Conservation (phyloP, 2,888 invertebrate genomes). For the Opisthograptis luteolata region DNA sequence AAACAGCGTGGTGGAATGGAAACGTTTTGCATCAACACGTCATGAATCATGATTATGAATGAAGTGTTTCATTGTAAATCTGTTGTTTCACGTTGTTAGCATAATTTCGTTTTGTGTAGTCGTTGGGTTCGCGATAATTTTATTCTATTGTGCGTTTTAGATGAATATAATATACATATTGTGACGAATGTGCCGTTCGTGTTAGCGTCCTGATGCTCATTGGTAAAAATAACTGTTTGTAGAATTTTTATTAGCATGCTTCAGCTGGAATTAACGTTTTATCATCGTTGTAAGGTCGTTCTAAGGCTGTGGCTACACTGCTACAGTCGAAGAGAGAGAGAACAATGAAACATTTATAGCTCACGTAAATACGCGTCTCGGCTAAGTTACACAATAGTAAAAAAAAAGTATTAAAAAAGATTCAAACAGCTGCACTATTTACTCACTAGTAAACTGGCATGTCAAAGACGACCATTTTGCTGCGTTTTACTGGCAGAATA, state of each 20-base stretch:
- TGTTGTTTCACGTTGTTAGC: constrained; percentile 28
- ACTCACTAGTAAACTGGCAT: no score
- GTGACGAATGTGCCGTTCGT: constrained; percentile 19
- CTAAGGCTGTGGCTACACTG: no score
- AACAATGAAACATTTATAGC: no score
- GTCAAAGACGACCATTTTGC: no score
- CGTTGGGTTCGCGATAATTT: constrained; percentile 18
- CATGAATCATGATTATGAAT: constrained; percentile 30
- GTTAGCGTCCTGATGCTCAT: constrained; percentile 27
- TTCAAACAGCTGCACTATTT: no score
- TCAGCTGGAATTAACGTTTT: constrained; percentile 25
- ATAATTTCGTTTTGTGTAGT: constrained; percentile 28
- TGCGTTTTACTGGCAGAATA: no score
- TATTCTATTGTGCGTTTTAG: constrained; percentile 17
- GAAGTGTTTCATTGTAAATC: constrained; percentile 30
- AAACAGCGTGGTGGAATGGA: constrained; percentile 6
- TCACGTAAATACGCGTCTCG: no score
- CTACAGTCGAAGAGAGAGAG: no score
- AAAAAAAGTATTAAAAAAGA: no score
- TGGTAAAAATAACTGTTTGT: constrained; percentile 32
- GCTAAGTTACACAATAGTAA: no score
- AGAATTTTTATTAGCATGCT: constrained; percentile 22
- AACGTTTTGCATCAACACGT: constrained; percentile 17
- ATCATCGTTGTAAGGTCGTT: constrained; percentile 19
- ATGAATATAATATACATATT: constrained; percentile 13